A percentile compares a stretch with the other conserved stretches of the same genome.
phyloP scores from a whole-genome alignment of 2,888 invertebrate species.

The Mactromeris polynyma region DNA sequence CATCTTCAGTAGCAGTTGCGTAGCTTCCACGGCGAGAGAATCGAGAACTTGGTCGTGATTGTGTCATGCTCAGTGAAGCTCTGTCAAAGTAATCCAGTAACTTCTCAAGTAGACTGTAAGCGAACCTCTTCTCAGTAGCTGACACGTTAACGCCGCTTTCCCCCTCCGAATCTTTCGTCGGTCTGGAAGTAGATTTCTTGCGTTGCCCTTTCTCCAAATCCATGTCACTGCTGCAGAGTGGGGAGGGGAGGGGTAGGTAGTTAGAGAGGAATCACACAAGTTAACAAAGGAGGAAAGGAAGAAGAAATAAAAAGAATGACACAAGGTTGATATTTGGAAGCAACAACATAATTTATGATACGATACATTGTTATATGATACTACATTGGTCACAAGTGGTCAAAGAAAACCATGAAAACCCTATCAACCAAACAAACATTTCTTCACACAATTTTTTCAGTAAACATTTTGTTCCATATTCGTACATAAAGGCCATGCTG shows the following conservation, averaged over 20 bases:
- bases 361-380: background rate
- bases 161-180: conserved; percentile 82
- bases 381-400: background rate
- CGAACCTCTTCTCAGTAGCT: conserved; percentile 96
- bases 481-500: too few relatives aligned
- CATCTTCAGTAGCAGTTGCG: conserved; percentile 95
- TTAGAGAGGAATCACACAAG: conserved; percentile 46
- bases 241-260: conserved; percentile 42
- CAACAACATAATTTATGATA: background rate
- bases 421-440: background rate
- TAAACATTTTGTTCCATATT: background rate
- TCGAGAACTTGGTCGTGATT: conserved; percentile 95
- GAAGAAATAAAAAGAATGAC: conserved; percentile 45
- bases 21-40: conserved; percentile 93
- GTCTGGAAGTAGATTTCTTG: conserved; percentile 81
- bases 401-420: background rate
- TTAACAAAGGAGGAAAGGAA: conserved; percentile 52
- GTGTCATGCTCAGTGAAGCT: conserved; percentile 96
- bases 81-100: conserved; percentile 98
- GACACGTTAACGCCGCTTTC: conserved; percentile 88
- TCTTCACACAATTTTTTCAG: background rate
- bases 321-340: background rate
- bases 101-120: conserved; percentile 98
- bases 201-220: conserved; percentile 52
- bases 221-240: conserved; percentile 70